Evolutionary conservation across 2,113 vertebrate genomes (phyloP).

Genomic region (Ctenodactylus gundi): DNA sequence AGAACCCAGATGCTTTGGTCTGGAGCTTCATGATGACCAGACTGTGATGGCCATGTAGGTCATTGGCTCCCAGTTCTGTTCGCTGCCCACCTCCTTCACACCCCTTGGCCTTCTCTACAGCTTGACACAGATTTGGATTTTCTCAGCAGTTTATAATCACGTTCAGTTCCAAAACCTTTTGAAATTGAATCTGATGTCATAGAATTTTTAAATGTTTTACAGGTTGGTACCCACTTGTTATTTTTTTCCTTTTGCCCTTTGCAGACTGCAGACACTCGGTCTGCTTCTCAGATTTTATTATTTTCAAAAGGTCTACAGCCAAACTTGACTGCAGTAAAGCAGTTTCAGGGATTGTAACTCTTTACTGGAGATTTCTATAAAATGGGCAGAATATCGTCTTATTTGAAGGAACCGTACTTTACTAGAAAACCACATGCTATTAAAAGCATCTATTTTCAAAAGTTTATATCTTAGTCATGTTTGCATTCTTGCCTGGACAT

Average conservation of each 20-base stretch:
- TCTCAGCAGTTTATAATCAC: not conserved
- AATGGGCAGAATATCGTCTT: constrained; percentile 49
- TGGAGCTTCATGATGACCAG: not conserved
- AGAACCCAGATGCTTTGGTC: not conserved
- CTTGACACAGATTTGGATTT: not conserved
- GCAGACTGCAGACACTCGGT: not conserved
- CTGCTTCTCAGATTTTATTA: constrained; percentile 50
- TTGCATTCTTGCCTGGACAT: constrained; percentile 34
- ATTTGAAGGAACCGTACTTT: constrained; percentile 54
- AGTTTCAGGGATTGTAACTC: not conserved
- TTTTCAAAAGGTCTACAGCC: constrained; percentile 46
- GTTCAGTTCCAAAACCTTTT: not conserved
- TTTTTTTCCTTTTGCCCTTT: constrained; percentile 30
- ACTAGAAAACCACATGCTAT: constrained; percentile 44
- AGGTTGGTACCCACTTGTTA: not conserved
- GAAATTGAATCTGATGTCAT: constrained; percentile 7
- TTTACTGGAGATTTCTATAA: constrained; percentile 62
- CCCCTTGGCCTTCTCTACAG: not conserved
- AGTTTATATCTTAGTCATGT: constrained; percentile 17
- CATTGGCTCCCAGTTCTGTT: not conserved
- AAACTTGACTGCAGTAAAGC: constrained; percentile 35
- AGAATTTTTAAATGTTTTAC: not conserved
- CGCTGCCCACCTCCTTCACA: fast-evolving
- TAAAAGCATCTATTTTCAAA: constrained; percentile 13
- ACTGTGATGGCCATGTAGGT: too few species aligned